A percentile compares a stretch with the other conserved stretches of the same genome.
Evolutionary conservation across 2,113 vertebrate species (phyloP).

Genomic region (Chunga burmeisteri): DNA sequence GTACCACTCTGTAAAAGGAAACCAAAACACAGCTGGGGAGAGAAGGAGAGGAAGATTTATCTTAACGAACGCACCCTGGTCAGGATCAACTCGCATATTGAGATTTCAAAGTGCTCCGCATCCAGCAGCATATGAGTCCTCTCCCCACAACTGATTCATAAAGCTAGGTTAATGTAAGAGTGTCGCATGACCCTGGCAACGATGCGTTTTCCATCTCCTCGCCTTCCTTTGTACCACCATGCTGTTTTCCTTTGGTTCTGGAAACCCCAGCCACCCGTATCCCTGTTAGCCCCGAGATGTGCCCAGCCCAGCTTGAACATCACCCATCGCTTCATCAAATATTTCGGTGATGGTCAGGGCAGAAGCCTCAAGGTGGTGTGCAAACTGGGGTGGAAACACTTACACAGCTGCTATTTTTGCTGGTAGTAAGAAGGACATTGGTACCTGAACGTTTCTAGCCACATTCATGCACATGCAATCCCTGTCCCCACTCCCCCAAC

Average conservation of each 20-base stretch:
- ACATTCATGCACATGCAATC: not conserved
- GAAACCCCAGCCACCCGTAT: not conserved
- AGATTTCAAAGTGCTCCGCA: not conserved
- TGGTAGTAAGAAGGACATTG: not conserved
- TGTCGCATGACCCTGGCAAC: rapidly evolving
- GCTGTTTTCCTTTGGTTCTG: not conserved
- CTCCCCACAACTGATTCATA: not conserved
- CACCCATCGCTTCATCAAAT: not conserved
- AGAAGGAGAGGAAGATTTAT: not conserved
- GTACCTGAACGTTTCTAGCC: not conserved
- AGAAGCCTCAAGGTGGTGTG: not conserved
- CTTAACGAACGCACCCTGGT: not conserved
- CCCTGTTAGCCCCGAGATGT: not conserved
- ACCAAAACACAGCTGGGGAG: not conserved
- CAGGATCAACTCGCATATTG: rapidly evolving
- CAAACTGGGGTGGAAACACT: not conserved
- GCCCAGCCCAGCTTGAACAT: not conserved
- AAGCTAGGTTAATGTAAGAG: rapidly evolving
- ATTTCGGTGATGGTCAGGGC: not conserved
- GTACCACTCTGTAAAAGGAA: not conserved
- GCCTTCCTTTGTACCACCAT: not conserved
- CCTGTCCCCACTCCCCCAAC: not conserved
- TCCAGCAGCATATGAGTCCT: not conserved
- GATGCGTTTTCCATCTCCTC: not conserved
- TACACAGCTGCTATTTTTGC: not conserved